Evolutionary conservation across 1,140 invertebrate species (phyloP), one percentile per base, ranked within the genome.

Genomic region (Eciton burchellii): DNA sequence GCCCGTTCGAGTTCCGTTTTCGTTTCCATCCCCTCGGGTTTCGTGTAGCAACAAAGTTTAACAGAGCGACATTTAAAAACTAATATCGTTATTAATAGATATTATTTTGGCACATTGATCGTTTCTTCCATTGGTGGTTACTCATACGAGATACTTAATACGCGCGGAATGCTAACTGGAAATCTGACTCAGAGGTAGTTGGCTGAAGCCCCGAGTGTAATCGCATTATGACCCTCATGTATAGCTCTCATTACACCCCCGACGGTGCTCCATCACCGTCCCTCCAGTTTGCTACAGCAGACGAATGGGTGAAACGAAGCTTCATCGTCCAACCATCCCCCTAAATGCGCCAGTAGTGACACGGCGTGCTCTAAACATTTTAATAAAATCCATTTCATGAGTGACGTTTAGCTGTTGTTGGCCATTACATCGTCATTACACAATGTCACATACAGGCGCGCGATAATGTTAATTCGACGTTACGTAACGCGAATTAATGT

Each of bases 201-300:
- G 90, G 89, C 88, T 91, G 93, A 93, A 93, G 92, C 93, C 92
- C 91, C 85, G 89, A 89, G 91, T 89, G 84, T 93, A 94, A 94
- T 94, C 92, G 92, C 91, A 93, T 94, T 94, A 94, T 86, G 87
- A 84, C 88, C 90, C 91, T 91, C 88, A 85, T 85, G 89, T 89
- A 91, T 88, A 90, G 89, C 89, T 92, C 90, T 93, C 92, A 92
- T 93, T 93, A 91, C 90, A 91, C 83, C 86, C 88, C 84, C 82
- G 71, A 74, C 83, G 86, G 63, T 81, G 70, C 81, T 88, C 72
- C 65, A 84, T 84, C 83, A 85, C 54, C 49, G 47, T 21, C 85
- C 66, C 26, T 21, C 35, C 26, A 70, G 52, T 57, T 82, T 60
- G 49, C 59, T 74, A 19, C 49, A 21, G 19, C n/a, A 60, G 70